Evolutionary conservation across 2,113 vertebrate genomes (phyloP).

Genomic region (Neogobius melanostomus): DNA sequence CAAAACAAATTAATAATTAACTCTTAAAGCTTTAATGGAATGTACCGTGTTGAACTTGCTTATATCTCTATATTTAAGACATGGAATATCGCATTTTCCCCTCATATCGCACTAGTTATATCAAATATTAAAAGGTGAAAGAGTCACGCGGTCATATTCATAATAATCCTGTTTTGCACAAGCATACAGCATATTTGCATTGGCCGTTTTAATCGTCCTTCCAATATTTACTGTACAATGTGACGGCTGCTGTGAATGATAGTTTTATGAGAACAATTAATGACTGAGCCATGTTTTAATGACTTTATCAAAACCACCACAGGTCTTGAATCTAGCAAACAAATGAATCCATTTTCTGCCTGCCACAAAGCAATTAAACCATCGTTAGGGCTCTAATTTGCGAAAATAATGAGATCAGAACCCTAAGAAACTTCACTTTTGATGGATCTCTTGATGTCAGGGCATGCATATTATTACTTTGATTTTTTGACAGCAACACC

Average conservation of each 20-base stretch:
- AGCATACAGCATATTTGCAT: conserved; percentile 9
- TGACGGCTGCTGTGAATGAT: conserved; percentile 34
- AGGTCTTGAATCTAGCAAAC: conserved; percentile 31
- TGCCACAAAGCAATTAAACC: conserved; percentile 33
- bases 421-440: conserved; percentile 29
- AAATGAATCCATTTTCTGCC: conserved; percentile 39
- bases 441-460: conserved; percentile 27
- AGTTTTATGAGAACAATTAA: conserved; percentile 44
- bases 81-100: too few species aligned
- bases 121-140: neutral
- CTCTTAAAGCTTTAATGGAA: too few species aligned
- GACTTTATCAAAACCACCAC: conserved; percentile 41
- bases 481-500: conserved; percentile 35
- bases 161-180: conserved; percentile 18
- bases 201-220: conserved; percentile 27
- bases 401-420: conserved; percentile 47
- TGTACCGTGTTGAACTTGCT: too few species aligned
- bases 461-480: conserved; percentile 17
- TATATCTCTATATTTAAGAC: too few species aligned
- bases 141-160: neutral
- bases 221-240: conserved; percentile 24
- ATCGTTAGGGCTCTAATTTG: conserved; percentile 40
- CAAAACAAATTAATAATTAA: too few species aligned
- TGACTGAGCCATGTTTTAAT: conserved; percentile 34
- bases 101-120: too few species aligned